Base-by-base conservation (phyloP, 2,797 vertebrate genomes). In the Melanotaenia nigrans region DNA sequence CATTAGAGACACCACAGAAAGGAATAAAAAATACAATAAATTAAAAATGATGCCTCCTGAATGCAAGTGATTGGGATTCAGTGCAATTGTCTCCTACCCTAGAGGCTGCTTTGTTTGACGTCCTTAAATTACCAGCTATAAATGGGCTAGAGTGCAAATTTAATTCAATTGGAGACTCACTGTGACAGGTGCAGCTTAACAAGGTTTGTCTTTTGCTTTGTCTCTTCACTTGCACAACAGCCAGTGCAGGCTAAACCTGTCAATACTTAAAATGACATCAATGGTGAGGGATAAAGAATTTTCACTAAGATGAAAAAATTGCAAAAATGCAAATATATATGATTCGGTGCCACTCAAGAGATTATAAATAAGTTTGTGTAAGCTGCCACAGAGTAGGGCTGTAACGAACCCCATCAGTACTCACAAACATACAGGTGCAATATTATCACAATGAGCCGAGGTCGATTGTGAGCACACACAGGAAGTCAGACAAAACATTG, bases 81-180 rank as follows among this genome's bases (percentile, higher is more conserved):
- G 33, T 62, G 49, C 60, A 53, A 56, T 66, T 69, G 66, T 65
- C 42, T 14, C 61, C 38, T 35, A 57, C 45, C 53, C 54, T 49
- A 36, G 1, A 18, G 64, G 49, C 68, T 35, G 54, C 77, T 85
- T 80, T 88, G 77, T 90, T 88, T 90, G 84, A 76, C 74, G 57
- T 69, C 38, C 65, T 54, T 82, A 84, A 30, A 89, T 91, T 78
- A 83, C 40, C 51, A 73, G 60, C 72, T 62, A 79, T 32, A 76
- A 66, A 78, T 22, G 54, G 55, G 69, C 56, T 28, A 28, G 28
- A 67, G 16, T 57, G 66, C 61, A 79, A 45, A 79, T 62, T 78
- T 57, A 80, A 91, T 81, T 74, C 68, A 71, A 82, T 42, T 61
- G 56, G 47, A 70, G 58, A 66, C 51, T 81, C 59, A 45, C 33